These are phyloP conservation scores for Nomada fabriciana DNA, from an alignment of 2,888 invertebrate species.

Conservation along the genomic window DNA sequence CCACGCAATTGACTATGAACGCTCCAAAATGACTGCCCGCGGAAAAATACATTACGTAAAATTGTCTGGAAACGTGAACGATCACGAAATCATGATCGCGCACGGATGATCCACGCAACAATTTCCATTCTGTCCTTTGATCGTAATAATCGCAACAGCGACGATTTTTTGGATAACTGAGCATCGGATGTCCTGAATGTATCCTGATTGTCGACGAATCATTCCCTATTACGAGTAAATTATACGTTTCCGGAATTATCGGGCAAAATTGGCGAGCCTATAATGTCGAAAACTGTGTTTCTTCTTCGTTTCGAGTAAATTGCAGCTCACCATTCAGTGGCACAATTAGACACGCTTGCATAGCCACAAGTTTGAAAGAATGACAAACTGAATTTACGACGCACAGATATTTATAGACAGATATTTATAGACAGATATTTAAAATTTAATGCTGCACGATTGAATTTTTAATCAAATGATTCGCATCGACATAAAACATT, in stretches of 20 bases:
- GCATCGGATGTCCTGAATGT: conserved; percentile 60
- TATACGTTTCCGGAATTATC: conserved; percentile 57
- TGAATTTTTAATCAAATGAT: no score
- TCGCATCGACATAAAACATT: no score
- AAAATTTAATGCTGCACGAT: no score
- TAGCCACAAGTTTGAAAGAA: neutral
- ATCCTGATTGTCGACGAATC: conserved; percentile 12
- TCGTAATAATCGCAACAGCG: conserved; percentile 11
- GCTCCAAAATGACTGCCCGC: conserved; percentile 12
- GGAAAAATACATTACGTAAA: conserved; percentile 53
- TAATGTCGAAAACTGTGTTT: conserved; percentile 1
- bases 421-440: neutral
- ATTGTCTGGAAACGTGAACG: conserved; percentile 26
- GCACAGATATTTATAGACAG: no score
- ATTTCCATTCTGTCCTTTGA: conserved; percentile 26
- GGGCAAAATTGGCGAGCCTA: neutral
- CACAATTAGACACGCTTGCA: conserved; percentile 16
- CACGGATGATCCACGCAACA: conserved; percentile 27
- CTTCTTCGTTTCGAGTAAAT: conserved; percentile 28
- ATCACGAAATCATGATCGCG: neutral
- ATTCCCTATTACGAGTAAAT: conserved; percentile 18
- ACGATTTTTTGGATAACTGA: conserved; percentile 43
- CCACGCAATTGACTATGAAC: neutral
- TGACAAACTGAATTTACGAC: neutral
- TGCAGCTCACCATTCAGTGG: neutral